Percentiles rank a stretch among this genome's conserved stretches.
Evolutionary conservation across 1,140 invertebrate genomes (phyloP).

Genomic region (Trichomalopsis sarcophagae): DNA sequence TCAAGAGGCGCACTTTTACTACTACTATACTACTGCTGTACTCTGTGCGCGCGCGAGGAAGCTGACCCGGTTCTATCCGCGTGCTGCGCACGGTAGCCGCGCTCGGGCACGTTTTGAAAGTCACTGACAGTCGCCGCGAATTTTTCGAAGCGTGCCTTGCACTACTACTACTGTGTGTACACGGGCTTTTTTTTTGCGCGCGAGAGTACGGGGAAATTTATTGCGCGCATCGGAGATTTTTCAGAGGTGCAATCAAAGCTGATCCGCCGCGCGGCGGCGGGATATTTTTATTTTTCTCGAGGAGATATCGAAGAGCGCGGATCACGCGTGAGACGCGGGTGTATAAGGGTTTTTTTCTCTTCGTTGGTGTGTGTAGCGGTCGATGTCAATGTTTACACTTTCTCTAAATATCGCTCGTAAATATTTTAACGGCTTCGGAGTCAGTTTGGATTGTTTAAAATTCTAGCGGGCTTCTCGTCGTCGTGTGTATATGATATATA

Average conservation of each 20-base stretch:
- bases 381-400: slow-evolving; percentile 45
- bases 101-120: slow-evolving; percentile 13
- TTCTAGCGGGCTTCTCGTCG: not conserved
- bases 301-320: slow-evolving; percentile 15
- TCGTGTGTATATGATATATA: not conserved
- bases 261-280: not conserved
- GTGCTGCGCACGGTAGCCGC: not conserved
- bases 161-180: not conserved
- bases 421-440: slow-evolving; percentile 22
- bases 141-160: not conserved
- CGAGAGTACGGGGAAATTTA: too few species aligned
- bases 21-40: not conserved
- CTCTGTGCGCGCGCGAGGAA: not conserved
- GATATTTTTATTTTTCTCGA: not conserved
- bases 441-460: slow-evolving; percentile 27
- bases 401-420: slow-evolving; percentile 48
- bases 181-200: not conserved
- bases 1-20: slow-evolving; percentile 49
- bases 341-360: not conserved
- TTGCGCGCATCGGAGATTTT: slow-evolving; percentile 23
- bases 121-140: slow-evolving; percentile 6
- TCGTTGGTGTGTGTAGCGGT: not conserved
- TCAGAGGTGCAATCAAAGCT: slow-evolving; percentile 4
- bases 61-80: slow-evolving; percentile 43
- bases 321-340: not conserved